Evolutionary conservation across 53 echinoderm and acorn worm species (phyloP), one percentile per base, ranked within the genome.

Genomic region (Crossaster papposus): DNA sequence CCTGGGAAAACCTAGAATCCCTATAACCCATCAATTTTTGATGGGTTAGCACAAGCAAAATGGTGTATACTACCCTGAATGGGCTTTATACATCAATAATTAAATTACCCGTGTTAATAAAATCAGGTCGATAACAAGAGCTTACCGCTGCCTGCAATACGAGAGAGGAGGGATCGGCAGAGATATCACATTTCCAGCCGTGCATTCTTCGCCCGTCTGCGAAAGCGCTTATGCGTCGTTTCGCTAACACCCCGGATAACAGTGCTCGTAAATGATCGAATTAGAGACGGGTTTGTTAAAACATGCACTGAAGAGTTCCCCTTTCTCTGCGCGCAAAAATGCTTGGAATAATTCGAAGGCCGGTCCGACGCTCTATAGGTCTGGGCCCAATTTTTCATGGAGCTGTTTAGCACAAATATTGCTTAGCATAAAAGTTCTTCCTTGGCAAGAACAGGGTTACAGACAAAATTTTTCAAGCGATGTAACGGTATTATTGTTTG

Each of bases 231-330:
- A 77, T 30, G 50, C 73, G 36, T 36, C 77, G 53, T 77, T 55
- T 14, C 33, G 77, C 54, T 62, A 87, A 76, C 87, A 87, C 87
- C 77, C 75, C 29, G 37, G 77, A 87, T 87, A 87, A 87, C 58
- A 55, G 68, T 14, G 58, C 76, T 87, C 87, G 87, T 87, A 87
- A 87, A 87, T 87, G 87, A 87, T 87, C 87, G 54, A 87, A 75
- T 87, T 87, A 76, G 37, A 51, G 38, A 3, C 24, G 76, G 64
- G 87, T 62, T 87, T 58, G 77, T 38, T 37, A 54, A 87, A 55
- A 87, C 77, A 77, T 62, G 29, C 62, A 87, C 68, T 14, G 30
- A 23, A 3, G 2, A 65, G 30, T 55, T 65, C 7, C 68, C 30
- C 35, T 26, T 17, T 30, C 44, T 51, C 68, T 37, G 17, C 65